Base-by-base conservation (phyloP, 2,797 vertebrate genomes). In the Falco naumanni region DNA sequence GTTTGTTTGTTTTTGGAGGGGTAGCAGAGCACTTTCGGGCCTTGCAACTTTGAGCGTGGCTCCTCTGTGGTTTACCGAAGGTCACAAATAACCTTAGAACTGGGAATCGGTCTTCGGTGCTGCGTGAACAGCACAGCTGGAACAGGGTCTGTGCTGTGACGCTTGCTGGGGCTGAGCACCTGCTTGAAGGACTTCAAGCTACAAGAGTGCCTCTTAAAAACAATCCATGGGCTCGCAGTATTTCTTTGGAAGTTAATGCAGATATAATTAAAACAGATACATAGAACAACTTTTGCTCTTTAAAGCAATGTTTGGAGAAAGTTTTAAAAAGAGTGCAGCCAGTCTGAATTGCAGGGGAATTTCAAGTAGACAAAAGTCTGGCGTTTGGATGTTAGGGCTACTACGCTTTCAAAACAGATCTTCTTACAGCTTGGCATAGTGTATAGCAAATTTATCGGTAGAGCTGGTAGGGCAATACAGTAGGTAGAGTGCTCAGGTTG, bases 341-440 rank as follows among this genome's bases (percentile, higher is more conserved):
- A 50, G 11, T 71, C 25, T 68, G 59, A 75, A 39, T 37, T 50
- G 29, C 25, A 61, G n/a, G 0, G 1, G 31, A 61, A 59, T 84
- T 63, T 84, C 59, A 81, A 88, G 76, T 24, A 79, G 64, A 43
- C 43, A 41, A 7, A 74, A 89, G n/a, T 69, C 72, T 69, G 18
- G 24, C 87, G 21, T 78, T 90, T 87, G 17, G 45, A 26, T 1
- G 0, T 88, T 75, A 59, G 41, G 11, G 41, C 85, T 84, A 24
- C 75, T 77, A 22, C n/a, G 77, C 69, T 88, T 94, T 65, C 53
- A 72, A 86, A 91, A 69, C 41, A 84, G 87, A 75, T 93, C 69
- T 84, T 53, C 31, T 47, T 92, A 85, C 65, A 86, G 41, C 29
- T 90, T 90, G 80, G 76, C 83, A 81, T 22, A 15, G 53, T 16